Evolutionary conservation across 2,113 vertebrate species (phyloP).

Genomic region (Malurus elegans): DNA sequence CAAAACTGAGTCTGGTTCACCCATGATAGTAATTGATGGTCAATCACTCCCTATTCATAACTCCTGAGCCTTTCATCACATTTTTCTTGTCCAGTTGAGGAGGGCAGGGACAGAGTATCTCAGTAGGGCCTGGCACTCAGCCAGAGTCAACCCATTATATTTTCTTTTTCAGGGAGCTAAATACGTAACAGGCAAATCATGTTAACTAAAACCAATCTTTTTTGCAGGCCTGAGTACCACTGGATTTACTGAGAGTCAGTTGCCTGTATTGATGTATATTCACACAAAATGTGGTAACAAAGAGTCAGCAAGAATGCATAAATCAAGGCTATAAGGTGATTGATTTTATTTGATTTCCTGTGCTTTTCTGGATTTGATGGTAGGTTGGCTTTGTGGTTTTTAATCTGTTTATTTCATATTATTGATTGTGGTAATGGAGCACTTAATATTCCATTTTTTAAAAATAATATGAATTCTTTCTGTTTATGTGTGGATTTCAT

Average conservation of each 20-base stretch:
- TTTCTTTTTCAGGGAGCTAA: background rate
- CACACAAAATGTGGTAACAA: slow-evolving; percentile 14
- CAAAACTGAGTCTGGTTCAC: background rate
- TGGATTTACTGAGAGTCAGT: background rate
- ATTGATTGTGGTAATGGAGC: slow-evolving; percentile 29
- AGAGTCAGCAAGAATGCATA: slow-evolving; percentile 11
- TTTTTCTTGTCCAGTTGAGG: background rate
- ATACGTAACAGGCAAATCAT: background rate
- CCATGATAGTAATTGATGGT: background rate
- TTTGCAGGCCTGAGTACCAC: background rate
- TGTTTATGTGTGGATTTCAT: slow-evolving; percentile 21
- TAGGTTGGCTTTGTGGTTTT: slow-evolving; percentile 10
- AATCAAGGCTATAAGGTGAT: slow-evolving; percentile 18
- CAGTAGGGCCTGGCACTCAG: background rate
- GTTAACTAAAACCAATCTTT: background rate
- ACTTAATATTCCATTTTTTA: slow-evolving; percentile 4
- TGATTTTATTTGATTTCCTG: slow-evolving; percentile 40
- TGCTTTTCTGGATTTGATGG: background rate
- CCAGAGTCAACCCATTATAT: background rate
- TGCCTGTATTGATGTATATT: background rate
- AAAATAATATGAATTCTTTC: slow-evolving; percentile 31
- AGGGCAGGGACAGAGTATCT: fast-evolving
- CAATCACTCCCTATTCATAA: background rate
- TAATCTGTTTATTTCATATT: slow-evolving; percentile 44
- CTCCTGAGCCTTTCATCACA: background rate